Base-by-base conservation (phyloP, 1,140 invertebrate genomes). In the Lasioglossum albipes region DNA sequence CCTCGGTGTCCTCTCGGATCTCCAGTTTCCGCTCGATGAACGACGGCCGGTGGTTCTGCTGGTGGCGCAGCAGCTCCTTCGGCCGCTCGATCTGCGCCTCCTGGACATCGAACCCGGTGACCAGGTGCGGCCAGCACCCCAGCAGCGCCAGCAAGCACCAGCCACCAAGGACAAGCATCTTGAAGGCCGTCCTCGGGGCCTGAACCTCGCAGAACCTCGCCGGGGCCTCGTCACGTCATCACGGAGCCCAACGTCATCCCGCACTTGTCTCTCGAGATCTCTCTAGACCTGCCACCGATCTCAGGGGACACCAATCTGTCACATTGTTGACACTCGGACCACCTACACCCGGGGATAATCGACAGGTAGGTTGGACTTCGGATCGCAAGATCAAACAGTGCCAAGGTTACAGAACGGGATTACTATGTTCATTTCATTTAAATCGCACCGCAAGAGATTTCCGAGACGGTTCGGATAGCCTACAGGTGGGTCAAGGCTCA, bases 11-110 rank as follows among this genome's bases (percentile, higher is more conserved):
- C 5, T 71, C 71, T 31, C 61, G 13, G 27, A 73, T 62, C 27
- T 74, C 61, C n/a, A 88, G 71, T 27, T 87, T 89, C 42, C 90
- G 90, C 76, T 92, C 91, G 84, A 91, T 92, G 84, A 92, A 91
- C 31, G 86, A 84, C 9, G 91, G 89, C 27, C 91, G 83, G 54
- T 90, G 89, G 13, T 72, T 91, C 82, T 91, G 91, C 79, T 92
- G 92, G 74, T 90, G 90, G 16, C 91, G 90, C 18, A 91, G 71
- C 13, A 87, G 69, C 22, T 90, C 86, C 67, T 90, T 89, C 0
- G 91, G 86, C 62, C 85, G 89, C 66, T 90, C 87, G 49, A 89
- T 78, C 59, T 88, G 84, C 13, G 65, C 68, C 49, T 89, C 80
- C 61, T 72, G 84, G 12, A 82, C 74, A 0, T 7, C 54, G 22